Conservation (phyloP, 2,113 vertebrate species). For the Jacana jacana region DNA sequence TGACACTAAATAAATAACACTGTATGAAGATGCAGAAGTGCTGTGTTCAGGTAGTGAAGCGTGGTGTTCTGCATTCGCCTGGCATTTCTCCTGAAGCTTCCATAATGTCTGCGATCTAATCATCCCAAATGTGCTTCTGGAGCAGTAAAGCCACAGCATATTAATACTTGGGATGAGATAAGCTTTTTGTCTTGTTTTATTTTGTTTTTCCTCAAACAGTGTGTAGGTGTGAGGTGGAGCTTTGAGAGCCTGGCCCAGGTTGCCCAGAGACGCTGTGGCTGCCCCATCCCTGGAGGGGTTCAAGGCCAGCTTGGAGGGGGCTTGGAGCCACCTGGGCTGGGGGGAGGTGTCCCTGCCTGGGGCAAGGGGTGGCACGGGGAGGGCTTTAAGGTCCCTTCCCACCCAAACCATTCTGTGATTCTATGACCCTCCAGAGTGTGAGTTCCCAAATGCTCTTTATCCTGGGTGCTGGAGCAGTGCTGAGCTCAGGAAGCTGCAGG, state of each 20-base stretch:
- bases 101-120: neutral
- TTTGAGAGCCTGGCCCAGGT: too few relatives aligned
- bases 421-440: neutral
- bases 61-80: neutral
- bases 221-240: neutral
- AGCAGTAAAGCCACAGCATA: neutral
- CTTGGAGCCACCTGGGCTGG: too few relatives aligned
- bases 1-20: neutral
- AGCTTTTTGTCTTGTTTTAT: neutral
- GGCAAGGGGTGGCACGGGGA: too few relatives aligned
- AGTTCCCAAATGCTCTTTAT: neutral
- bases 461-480: fast-evolving
- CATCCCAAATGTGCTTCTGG: neutral
- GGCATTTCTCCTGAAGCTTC: neutral
- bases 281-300: too few relatives aligned
- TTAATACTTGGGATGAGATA: neutral
- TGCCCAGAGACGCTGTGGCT: too few relatives aligned
- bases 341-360: too few relatives aligned
- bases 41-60: neutral
- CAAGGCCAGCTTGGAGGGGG: too few relatives aligned
- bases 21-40: neutral
- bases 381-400: too few relatives aligned
- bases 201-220: fast-evolving
- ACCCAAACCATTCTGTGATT: too few relatives aligned
- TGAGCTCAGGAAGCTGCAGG: neutral